Evolutionary conservation across 2,797 vertebrate species (phyloP), one percentile per base, ranked within the genome.

Genomic region (Schizopygopsis pylzovi): DNA sequence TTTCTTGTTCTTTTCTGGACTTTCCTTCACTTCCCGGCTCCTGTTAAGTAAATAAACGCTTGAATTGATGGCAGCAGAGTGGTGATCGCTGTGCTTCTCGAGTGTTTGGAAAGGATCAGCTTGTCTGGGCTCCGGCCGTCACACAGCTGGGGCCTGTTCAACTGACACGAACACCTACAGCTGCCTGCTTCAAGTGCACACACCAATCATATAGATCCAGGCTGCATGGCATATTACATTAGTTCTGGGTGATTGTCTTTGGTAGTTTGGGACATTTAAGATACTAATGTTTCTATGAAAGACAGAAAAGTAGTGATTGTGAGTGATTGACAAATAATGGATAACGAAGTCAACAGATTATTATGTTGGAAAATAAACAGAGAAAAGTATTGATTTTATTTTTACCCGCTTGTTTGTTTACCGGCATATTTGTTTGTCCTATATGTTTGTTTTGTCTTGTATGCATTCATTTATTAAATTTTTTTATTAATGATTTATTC

Each of bases 101-200:
- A 63, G 47, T 85, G 70, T 89, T 89, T 89, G 88, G 76, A 88
- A 75, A 86, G 87, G 86, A 87, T 89, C 82, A 87, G 84, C 67
- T 79, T 90, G 85, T 88, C 85, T 87, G 77, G 28, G 79, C 78
- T 85, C 63, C 13, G 82, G 81, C 82, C 77, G 67, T 89, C 85
- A 82, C 54, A 77, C 88, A 85, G 84, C 87, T 80, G 78, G 59
- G 72, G 45, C 75, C 49, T 78, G 37, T 78, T 78, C 52, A 59
- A 82, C 78, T 84, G 43, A 82, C 84, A 89, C 39, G 13, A 78
- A 59, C 49, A 59, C 70, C 70, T 43, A 61, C 70, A 81, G 77
- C 77, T 70, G 76, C 63, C 83, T 56, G 49, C 65, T 33, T 71
- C 20, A 59, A 67, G 49, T 33, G 52, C 52, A 37, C 12, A 59